A percentile compares a stretch with the other conserved stretches of the same genome.
phyloP scores from a whole-genome alignment of 2,888 invertebrate species.

The Oligia strigilis region DNA sequence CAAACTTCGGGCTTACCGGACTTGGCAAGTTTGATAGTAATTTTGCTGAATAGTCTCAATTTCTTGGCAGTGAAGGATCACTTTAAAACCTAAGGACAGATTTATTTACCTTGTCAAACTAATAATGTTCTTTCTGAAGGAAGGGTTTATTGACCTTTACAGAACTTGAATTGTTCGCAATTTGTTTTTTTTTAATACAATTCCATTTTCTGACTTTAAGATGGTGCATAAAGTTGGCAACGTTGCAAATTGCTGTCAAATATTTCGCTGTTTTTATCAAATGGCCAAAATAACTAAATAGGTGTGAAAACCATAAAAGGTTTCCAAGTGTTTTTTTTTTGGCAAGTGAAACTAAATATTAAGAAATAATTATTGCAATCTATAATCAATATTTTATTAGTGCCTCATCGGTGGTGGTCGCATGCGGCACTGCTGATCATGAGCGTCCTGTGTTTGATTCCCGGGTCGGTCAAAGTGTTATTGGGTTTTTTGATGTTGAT shows the following conservation, averaged over 20 bases:
- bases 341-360: neutral
- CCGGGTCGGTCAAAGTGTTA: no score
- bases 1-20: conserved; percentile 2
- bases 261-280: neutral
- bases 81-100: neutral
- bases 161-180: neutral
- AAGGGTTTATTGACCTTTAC: neutral
- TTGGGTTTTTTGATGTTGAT: no score
- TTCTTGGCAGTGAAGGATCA: neutral
- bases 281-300: neutral
- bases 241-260: neutral
- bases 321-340: neutral
- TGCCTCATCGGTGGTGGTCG: neutral
- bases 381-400: neutral
- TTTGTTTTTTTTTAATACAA: neutral
- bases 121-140: neutral
- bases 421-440: neutral
- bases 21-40: conserved; percentile 17
- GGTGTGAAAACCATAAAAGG: neutral
- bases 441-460: neutral
- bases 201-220: neutral
- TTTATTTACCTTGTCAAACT: neutral
- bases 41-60: conserved; percentile 5
- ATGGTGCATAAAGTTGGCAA: neutral
- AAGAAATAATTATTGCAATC: neutral